A percentile compares a stretch with the other conserved stretches of the same genome.
Evolutionary conservation across 1,140 invertebrate genomes (phyloP).

Genomic region (Drosophila nasuta): DNA sequence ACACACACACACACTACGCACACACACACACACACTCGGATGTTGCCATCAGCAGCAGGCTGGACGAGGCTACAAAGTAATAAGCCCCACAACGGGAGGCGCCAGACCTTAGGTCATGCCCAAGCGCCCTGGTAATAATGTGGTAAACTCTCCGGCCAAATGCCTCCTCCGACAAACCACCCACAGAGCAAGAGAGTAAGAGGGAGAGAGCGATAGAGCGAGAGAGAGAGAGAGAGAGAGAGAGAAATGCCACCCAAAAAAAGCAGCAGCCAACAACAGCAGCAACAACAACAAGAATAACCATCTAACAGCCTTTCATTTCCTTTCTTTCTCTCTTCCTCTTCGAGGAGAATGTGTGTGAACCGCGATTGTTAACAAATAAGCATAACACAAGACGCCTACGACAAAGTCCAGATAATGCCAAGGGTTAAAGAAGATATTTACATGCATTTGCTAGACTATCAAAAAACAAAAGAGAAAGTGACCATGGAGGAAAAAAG

Average conservation of each 20-base stretch:
- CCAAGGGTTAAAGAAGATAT: conserved; percentile 11
- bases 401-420: conserved; percentile 35
- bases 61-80: conserved; percentile 59
- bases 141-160: conserved; percentile 62
- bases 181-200: neutral
- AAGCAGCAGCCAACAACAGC: neutral
- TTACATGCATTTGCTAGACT: no score
- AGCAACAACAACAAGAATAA: neutral
- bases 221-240: no score
- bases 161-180: neutral
- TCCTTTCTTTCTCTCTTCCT: conserved; percentile 4
- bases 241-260: neutral
- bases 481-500: neutral
- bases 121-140: conserved; percentile 74
- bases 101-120: conserved; percentile 78
- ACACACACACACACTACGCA: conserved; percentile 6
- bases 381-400: conserved; percentile 35
- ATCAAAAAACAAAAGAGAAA: neutral
- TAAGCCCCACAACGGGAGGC: conserved; percentile 68
- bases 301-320: neutral
- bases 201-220: no score
- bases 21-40: neutral
- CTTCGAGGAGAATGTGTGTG: conserved; percentile 16
- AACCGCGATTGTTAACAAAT: conserved; percentile 46
- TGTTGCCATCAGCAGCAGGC: conserved; percentile 1